Evolutionary conservation across 30 jellyfish, hydroid and myxozoan species (phyloP).

Genomic region (Chironex yamaguchii): DNA sequence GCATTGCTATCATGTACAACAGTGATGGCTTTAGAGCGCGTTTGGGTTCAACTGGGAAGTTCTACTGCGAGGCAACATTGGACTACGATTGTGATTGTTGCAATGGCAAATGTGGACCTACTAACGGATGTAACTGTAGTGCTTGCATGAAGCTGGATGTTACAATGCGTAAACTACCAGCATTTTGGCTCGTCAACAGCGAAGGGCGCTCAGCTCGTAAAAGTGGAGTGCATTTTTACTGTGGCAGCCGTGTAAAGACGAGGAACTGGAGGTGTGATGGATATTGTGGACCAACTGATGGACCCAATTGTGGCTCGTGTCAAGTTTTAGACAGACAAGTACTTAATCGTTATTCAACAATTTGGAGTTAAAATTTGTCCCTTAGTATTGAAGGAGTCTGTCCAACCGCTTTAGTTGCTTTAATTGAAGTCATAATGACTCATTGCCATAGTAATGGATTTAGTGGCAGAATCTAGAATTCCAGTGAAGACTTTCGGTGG

Average conservation of each 20-base stretch:
- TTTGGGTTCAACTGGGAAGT: slow-evolving; percentile 85
- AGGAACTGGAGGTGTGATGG: slow-evolving; percentile 65
- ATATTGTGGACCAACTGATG: slow-evolving; percentile 90
- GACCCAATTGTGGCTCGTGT: slow-evolving; percentile 88
- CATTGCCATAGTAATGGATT: no score
- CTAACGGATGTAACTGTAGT: slow-evolving; percentile 91
- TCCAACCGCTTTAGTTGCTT: no score
- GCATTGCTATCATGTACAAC: slow-evolving; percentile 27
- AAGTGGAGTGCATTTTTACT: slow-evolving; percentile 62
- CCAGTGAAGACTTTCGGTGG: no score
- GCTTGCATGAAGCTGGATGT: slow-evolving; percentile 84
- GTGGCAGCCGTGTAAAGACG: slow-evolving; percentile 75
- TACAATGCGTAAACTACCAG: slow-evolving; percentile 55
- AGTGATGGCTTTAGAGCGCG: slow-evolving; percentile 65
- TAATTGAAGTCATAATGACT: no score
- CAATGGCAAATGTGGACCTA: slow-evolving; percentile 87
- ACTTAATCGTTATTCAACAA: neutral
- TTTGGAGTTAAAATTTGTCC: no score
- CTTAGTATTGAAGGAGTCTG: no score
- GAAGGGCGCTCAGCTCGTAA: slow-evolving; percentile 66
- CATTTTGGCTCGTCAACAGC: slow-evolving; percentile 73
- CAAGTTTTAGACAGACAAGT: slow-evolving; percentile 25
- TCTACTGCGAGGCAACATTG: slow-evolving; percentile 59
- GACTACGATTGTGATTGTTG: slow-evolving; percentile 73
- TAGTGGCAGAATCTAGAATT: no score